These are phyloP conservation scores for Chrysemys picta DNA, from an alignment of 2,113 vertebrate species.

Conservation along the genomic window DNA sequence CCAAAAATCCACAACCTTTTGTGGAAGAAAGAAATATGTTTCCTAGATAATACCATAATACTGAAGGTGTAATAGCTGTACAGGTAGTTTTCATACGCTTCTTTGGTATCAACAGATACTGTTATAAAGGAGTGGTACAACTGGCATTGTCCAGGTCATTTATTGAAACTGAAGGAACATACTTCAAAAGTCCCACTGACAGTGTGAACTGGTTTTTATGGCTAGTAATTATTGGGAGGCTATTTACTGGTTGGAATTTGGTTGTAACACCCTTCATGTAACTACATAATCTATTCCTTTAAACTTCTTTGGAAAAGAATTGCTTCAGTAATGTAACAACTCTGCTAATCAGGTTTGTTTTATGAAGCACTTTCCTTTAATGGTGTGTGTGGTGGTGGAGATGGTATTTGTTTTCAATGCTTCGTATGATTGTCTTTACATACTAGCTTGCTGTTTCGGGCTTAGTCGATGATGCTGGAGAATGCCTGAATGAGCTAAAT, in stretches of 20 bases:
- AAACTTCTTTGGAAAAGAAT: slow-evolving; percentile 56
- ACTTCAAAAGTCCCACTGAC: slow-evolving; percentile 51
- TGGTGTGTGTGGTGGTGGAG: slow-evolving; percentile 45
- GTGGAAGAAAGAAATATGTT: slow-evolving; percentile 17
- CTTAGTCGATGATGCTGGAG: slow-evolving; percentile 71
- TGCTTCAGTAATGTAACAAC: background rate
- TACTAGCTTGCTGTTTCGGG: slow-evolving; percentile 74
- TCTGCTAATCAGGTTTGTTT: slow-evolving; percentile 68
- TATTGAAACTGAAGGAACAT: slow-evolving; percentile 61
- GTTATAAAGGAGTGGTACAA: slow-evolving; percentile 36
- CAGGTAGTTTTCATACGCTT: slow-evolving; percentile 53
- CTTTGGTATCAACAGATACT: slow-evolving; percentile 31
- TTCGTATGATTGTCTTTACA: slow-evolving; percentile 62
- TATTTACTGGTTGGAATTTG: slow-evolving; percentile 44
- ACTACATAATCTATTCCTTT: slow-evolving; percentile 46
- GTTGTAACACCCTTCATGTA: slow-evolving; percentile 32
- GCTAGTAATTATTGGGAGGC: slow-evolving; percentile 59
- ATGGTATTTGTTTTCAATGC: slow-evolving; percentile 65
- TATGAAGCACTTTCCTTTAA: slow-evolving; percentile 63
- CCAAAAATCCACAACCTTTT: slow-evolving; percentile 28
- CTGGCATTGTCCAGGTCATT: slow-evolving; percentile 59
- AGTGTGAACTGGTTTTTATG: slow-evolving; percentile 54
- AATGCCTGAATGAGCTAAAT: slow-evolving; percentile 77
- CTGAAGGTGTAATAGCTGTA: slow-evolving; percentile 49
- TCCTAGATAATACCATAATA: slow-evolving; percentile 6